Evolutionary conservation across 2,797 vertebrate genomes (phyloP), one percentile per base, ranked within the genome.

Genomic region (Pipistrellus kuhlii): DNA sequence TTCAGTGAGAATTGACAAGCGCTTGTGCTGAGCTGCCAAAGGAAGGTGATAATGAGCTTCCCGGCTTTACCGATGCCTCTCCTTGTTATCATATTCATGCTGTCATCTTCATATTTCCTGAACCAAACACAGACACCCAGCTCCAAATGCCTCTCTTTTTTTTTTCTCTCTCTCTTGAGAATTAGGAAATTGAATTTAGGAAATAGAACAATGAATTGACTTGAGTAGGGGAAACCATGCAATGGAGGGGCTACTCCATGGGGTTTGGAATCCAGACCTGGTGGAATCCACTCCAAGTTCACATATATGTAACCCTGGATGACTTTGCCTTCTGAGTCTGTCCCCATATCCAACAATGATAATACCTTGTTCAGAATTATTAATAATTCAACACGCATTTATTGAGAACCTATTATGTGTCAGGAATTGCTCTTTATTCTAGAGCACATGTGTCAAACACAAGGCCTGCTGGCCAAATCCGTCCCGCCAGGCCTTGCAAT

Each of bases 1-100:
- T 46, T 92, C 87, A 96, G 90, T 87, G 94, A 94, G 86, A 92
- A 96, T 41, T 89, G 85, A 94, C 62, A 71, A 68, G 88, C 38
- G 48, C 51, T 48, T 21, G 41, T 0, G 0, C 44, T 13, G 51
- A 84, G 55, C 81, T 77, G 44, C 46, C 82, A 69, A 72, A 72
- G 75, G 2, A 62, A 84, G 69, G 94, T 84, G 91, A 92, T 75
- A 87, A 94, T 68, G 76, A 96, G 32, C 86, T 66, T 66, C 81
- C 3, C 44, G 72, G 62, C 88, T 81, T 85, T 73, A 64, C 48
- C 51, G 71, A 64, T 10, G 2, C 68, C 72, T 84, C 53, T 69
- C 2, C 35, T 72, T 46, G 46, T 92, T 88, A 89, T 20, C 92
- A 90, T 80, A 83, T 46, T 71, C 69, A 15, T 78, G 44, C 35